Evolutionary conservation across 2,113 vertebrate species (phyloP).

Genomic region (Struthio camelus): DNA sequence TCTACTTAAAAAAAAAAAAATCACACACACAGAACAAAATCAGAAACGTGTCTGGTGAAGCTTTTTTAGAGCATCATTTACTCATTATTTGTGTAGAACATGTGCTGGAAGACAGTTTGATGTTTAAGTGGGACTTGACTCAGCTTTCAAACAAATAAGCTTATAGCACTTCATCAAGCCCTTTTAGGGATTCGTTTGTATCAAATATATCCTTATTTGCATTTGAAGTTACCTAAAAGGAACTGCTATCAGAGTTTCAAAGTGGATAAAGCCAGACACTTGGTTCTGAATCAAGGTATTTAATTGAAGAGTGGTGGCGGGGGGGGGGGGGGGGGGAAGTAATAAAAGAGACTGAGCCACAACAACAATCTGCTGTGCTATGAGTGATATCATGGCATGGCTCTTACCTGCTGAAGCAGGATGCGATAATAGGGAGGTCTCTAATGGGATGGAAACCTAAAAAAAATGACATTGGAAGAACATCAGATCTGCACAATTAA

Average conservation of each 20-base stretch:
- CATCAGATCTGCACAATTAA: background rate
- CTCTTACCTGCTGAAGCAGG: background rate
- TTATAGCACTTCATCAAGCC: constrained; percentile 53
- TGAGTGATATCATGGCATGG: background rate
- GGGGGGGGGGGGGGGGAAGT: too few species aligned
- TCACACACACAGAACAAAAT: background rate
- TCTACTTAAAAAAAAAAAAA: background rate
- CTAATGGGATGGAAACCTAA: background rate
- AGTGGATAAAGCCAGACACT: constrained; percentile 39
- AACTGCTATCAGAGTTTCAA: constrained; percentile 31
- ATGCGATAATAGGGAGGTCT: background rate
- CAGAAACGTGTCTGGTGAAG: constrained; percentile 6
- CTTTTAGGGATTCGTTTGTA: constrained; percentile 62
- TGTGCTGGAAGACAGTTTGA: constrained; percentile 33
- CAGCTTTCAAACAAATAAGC: constrained; percentile 60
- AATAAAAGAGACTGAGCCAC: background rate
- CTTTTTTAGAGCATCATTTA: constrained; percentile 28
- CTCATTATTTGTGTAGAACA: constrained; percentile 34
- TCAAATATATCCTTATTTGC: constrained; percentile 63
- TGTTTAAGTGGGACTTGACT: constrained; percentile 61
- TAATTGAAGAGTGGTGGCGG: too few species aligned
- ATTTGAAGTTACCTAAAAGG: constrained; percentile 60
- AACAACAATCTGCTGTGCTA: background rate
- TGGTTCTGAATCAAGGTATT: constrained; percentile 19
- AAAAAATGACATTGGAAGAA: background rate